phyloP scores from a whole-genome alignment of 2,113 vertebrate genomes.

The Scytalopus superciliaris region DNA sequence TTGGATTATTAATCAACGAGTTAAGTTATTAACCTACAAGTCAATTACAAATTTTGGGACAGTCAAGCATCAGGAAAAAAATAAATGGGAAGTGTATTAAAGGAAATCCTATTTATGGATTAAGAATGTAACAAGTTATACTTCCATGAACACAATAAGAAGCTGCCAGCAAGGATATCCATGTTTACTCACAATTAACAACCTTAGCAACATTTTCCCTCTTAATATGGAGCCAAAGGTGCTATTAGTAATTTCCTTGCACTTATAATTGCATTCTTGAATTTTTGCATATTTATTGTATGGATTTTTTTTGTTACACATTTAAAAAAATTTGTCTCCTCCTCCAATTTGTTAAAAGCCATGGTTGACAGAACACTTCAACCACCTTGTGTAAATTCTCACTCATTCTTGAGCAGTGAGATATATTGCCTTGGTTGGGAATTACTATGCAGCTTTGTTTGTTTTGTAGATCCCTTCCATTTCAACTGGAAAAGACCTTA shows the following conservation, averaged over 20 bases:
- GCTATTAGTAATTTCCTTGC: not conserved
- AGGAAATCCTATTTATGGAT: not conserved
- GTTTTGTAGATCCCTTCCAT: not conserved
- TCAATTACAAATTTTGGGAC: not conserved
- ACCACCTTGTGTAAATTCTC: not conserved
- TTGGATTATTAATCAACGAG: not conserved
- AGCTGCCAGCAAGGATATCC: not conserved
- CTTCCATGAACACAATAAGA: not conserved
- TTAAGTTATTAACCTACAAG: not conserved
- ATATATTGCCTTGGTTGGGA: not conserved
- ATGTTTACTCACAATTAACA: not conserved
- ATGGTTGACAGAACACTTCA: not conserved
- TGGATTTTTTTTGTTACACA: not conserved
- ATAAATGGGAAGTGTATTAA: not conserved
- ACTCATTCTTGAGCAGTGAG: not conserved
- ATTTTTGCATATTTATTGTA: not conserved
- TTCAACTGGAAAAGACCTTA: not conserved
- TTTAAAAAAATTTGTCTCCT: not conserved
- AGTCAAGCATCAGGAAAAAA: not conserved
- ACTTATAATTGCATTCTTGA: not conserved
- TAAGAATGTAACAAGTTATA: not conserved
- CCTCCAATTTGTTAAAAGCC: not conserved
- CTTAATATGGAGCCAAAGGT: not conserved
- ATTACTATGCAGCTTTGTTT: not conserved
- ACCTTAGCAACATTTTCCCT: not conserved